A percentile compares a stretch with the other conserved stretches of the same genome.
Evolutionary conservation across 2,888 invertebrate genomes (phyloP).

Genomic region (Zaprionus obscuricornis): DNA sequence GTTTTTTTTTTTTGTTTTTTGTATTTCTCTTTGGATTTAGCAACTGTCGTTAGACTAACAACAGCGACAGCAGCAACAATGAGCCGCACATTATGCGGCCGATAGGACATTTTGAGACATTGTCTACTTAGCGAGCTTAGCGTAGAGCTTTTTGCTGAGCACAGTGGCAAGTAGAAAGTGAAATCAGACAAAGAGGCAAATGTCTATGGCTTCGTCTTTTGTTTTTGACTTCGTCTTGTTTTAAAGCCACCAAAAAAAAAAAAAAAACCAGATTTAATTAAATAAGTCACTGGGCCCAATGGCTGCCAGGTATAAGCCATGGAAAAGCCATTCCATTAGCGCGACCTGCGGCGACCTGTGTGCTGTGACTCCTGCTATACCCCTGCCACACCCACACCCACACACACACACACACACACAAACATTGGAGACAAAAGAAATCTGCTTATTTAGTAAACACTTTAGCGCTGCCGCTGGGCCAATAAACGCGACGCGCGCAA

Average conservation of each 20-base stretch:
- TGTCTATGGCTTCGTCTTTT: no score
- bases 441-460: conserved; percentile 75
- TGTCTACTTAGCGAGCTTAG: conserved; percentile 51
- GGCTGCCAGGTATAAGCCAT: conserved; percentile 58
- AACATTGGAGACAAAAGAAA: conserved; percentile 49
- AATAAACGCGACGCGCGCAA: conserved; percentile 56
- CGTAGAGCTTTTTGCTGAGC: conserved; percentile 9
- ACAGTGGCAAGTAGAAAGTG: no score
- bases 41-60: conserved; percentile 37
- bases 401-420: no score
- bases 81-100: conserved; percentile 17
- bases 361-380: background rate
- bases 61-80: conserved; percentile 35
- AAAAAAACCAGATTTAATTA: conserved; percentile 65
- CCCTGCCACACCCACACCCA: background rate
- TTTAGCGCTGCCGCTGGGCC: conserved; percentile 58
- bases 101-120: conserved; percentile 1
- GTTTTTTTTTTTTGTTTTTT: conserved; percentile 1
- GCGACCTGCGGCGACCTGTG: conserved; percentile 33
- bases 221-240: conserved; percentile 23
- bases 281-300: conserved; percentile 60
- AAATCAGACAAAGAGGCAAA: no score
- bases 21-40: background rate
- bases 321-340: conserved; percentile 68
- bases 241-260: conserved; percentile 40